A percentile compares a stretch with the other conserved stretches of the same genome.
Evolutionary conservation across 1,140 invertebrate species (phyloP).

Genomic region (Dendrolimus punctatus): DNA sequence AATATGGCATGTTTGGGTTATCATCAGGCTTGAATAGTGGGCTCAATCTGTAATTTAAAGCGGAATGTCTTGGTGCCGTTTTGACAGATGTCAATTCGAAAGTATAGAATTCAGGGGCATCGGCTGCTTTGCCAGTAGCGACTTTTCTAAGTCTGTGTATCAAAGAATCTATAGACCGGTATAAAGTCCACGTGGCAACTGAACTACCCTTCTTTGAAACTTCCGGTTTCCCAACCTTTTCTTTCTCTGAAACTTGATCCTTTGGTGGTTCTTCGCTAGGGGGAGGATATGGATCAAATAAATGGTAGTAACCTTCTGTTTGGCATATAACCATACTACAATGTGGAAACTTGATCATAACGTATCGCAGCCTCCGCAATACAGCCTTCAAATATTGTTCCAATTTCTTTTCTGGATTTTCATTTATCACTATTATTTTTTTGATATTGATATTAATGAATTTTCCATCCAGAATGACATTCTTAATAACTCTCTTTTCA

Average conservation of each 20-base stretch:
- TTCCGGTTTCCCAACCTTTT: slow-evolving; percentile 17
- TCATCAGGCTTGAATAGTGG: slow-evolving; percentile 56
- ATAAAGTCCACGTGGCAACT: slow-evolving; percentile 51
- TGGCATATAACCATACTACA: slow-evolving; percentile 71
- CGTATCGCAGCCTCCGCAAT: slow-evolving; percentile 59
- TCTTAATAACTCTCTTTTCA: slow-evolving; percentile 73
- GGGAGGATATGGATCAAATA: slow-evolving; percentile 73
- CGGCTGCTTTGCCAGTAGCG: slow-evolving; percentile 11
- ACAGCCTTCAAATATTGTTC: slow-evolving; percentile 64
- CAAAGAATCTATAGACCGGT: slow-evolving; percentile 36
- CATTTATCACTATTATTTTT: slow-evolving; percentile 61
- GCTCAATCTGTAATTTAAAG: slow-evolving; percentile 60
- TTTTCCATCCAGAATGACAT: slow-evolving; percentile 73
- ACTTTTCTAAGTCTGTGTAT: slow-evolving; percentile 34
- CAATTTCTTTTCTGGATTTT: slow-evolving; percentile 48
- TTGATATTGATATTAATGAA: slow-evolving; percentile 75
- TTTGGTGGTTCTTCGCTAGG: slow-evolving; percentile 28
- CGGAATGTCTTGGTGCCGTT: slow-evolving; percentile 60
- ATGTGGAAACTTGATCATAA: slow-evolving; percentile 70
- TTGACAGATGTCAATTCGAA: slow-evolving; percentile 71
- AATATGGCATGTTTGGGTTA: slow-evolving; percentile 49
- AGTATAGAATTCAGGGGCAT: slow-evolving; percentile 63
- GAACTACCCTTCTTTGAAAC: slow-evolving; percentile 19
- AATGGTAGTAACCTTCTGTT: slow-evolving; percentile 68
- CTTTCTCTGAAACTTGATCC: slow-evolving; percentile 13